Percentiles rank a stretch among this genome's conserved stretches.
Evolutionary conservation across 1,140 invertebrate species (phyloP).

Genomic region (Copidosoma floridanum): DNA sequence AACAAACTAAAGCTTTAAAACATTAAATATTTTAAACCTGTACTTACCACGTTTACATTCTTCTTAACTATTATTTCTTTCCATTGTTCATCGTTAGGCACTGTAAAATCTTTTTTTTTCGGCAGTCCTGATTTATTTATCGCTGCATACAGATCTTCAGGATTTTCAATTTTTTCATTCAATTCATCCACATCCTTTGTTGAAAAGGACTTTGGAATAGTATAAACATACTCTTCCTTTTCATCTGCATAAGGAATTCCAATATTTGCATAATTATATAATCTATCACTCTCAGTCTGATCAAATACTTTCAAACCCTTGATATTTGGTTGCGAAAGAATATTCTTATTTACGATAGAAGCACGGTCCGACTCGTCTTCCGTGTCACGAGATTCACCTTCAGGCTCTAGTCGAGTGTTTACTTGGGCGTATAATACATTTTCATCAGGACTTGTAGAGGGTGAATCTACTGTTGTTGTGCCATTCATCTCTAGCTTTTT

Average conservation of each 20-base stretch:
- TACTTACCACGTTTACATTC: slow-evolving; percentile 36
- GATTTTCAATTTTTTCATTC: slow-evolving; percentile 38
- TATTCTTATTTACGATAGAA: slow-evolving; percentile 6
- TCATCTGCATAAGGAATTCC: slow-evolving; percentile 33
- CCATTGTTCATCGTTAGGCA: slow-evolving; percentile 46
- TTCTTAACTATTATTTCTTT: slow-evolving; percentile 42
- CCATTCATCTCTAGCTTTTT: slow-evolving; percentile 2
- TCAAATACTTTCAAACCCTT: slow-evolving; percentile 4
- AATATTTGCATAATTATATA: slow-evolving; percentile 41
- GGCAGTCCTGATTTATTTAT: slow-evolving; percentile 47
- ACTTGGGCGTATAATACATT: slow-evolving; percentile 51
- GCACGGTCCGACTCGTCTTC: slow-evolving; percentile 47
- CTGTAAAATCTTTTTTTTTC: slow-evolving; percentile 42
- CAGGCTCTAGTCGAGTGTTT: slow-evolving; percentile 48
- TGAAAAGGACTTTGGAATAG: slow-evolving; percentile 39
- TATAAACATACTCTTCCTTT: slow-evolving; percentile 41
- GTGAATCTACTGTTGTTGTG: slow-evolving; percentile 14
- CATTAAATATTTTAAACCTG: background rate
- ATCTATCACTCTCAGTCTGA: slow-evolving; percentile 19
- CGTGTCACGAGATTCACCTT: slow-evolving; percentile 50
- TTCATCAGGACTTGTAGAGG: slow-evolving; percentile 35
- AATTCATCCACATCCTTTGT: slow-evolving; percentile 38
- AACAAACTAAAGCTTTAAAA: no score
- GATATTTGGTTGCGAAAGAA: background rate
- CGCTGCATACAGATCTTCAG: slow-evolving; percentile 52